Conservation (phyloP, 1,140 invertebrate genomes). For the Musca domestica region DNA sequence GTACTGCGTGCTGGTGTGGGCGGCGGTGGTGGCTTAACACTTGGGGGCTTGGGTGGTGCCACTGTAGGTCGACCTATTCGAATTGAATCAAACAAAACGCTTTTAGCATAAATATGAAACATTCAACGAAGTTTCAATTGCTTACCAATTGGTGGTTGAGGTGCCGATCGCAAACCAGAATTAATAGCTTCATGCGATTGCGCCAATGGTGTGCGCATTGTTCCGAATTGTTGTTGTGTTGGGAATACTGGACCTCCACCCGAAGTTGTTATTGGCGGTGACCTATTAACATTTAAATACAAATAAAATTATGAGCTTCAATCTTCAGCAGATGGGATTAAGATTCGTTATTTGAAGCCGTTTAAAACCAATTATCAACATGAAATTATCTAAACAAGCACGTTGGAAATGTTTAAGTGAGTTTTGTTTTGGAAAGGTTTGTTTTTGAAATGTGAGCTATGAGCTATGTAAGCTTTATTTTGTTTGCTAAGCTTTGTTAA, state of each 20-base stretch:
- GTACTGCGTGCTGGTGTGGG: constrained; percentile 50
- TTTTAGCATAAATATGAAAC: neutral
- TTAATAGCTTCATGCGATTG: constrained; percentile 34
- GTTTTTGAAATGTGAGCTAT: neutral
- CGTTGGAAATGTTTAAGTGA: neutral
- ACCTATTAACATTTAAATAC: constrained; percentile 31
- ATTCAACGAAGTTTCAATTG: neutral
- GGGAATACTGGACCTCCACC: constrained; percentile 41
- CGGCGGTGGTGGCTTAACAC: constrained; percentile 50
- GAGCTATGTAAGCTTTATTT: neutral
- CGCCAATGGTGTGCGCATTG: constrained; percentile 39
- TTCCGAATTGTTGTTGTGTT: constrained; percentile 49
- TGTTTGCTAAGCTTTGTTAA: neutral
- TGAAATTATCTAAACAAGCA: neutral
- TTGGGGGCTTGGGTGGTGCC: constrained; percentile 44
- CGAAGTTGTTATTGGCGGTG: constrained; percentile 41
- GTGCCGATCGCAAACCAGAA: constrained; percentile 37
- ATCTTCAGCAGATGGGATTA: neutral
- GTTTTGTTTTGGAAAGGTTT: neutral
- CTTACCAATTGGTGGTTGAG: constrained; percentile 48
- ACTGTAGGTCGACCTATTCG: constrained; percentile 32
- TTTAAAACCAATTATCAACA: neutral
- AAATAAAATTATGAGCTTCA: neutral
- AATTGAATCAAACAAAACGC: neutral
- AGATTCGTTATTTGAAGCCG: neutral